A percentile compares a stretch with the other conserved stretches of the same genome.
phyloP scores from a whole-genome alignment of 2,888 invertebrate genomes.

The Atrina japonica region DNA sequence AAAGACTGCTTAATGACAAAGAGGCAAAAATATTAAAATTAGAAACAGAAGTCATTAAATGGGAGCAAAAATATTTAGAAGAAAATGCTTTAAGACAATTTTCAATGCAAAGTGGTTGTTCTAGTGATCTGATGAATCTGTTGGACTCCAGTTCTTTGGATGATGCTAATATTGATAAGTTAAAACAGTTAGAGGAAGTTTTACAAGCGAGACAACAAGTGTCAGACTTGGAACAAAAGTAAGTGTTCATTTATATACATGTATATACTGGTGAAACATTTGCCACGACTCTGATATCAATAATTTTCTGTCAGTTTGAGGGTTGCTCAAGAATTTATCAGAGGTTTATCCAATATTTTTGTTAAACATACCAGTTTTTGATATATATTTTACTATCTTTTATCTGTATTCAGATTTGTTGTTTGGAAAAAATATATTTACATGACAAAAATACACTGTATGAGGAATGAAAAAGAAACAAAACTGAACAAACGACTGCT shows the following conservation, averaged over 20 bases:
- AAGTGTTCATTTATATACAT: slow-evolving; percentile 62
- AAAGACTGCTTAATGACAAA: slow-evolving; percentile 85
- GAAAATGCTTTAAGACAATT: slow-evolving; percentile 49
- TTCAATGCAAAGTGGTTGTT: slow-evolving; percentile 29
- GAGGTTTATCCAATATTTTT: too few relatives aligned
- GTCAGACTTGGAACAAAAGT: slow-evolving; percentile 93
- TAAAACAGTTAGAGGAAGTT: slow-evolving; percentile 93
- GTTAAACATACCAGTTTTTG: too few relatives aligned
- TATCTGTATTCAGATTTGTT: too few relatives aligned
- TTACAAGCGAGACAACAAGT: slow-evolving; percentile 92
- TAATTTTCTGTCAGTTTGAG: too few relatives aligned
- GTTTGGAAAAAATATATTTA: too few relatives aligned
- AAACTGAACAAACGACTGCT: too few relatives aligned
- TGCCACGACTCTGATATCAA: too few relatives aligned
- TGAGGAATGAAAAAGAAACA: too few relatives aligned
- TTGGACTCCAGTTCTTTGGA: slow-evolving; percentile 82
- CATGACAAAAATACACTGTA: too few relatives aligned
- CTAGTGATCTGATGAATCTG: slow-evolving; percentile 5
- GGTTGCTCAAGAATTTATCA: too few relatives aligned
- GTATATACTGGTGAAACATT: too few relatives aligned
- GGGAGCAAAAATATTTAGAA: slow-evolving; percentile 82
- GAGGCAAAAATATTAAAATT: slow-evolving; percentile 85
- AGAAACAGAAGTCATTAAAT: slow-evolving; percentile 80
- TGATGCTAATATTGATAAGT: slow-evolving; percentile 91
- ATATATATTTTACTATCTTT: too few relatives aligned